Evolutionary conservation across 2,797 vertebrate species (phyloP), one percentile per base, ranked within the genome.

Genomic region (Toxotes lorentzi): DNA sequence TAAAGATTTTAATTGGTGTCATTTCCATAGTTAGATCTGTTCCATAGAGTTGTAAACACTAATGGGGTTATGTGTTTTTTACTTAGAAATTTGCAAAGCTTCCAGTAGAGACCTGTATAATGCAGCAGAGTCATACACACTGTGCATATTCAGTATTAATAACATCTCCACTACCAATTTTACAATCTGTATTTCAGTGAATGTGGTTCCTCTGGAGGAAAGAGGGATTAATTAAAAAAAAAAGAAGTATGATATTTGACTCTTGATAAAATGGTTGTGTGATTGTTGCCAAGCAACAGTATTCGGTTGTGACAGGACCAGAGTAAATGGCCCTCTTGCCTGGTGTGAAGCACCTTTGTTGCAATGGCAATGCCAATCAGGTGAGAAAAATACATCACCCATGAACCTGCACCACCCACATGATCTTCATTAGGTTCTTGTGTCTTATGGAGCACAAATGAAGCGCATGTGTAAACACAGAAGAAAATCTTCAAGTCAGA

Each of bases 271-370:
- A 86, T 58, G 41, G 56, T 82, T 81, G 62, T 76, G 48, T 79
- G 73, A 90, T 86, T 88, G 90, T 93, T 92, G 87, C 91, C 82
- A 86, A 81, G 92, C 92, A 92, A 91, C 90, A 64, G 75, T 64
- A 59, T 56, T 79, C 47, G 69, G 72, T 86, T 78, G 17, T 86
- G 76, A 83, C 83, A 72, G 69, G 69, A 81, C 64, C 50, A 50
- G 38, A 58, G 59, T 78, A 73, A 71, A 88, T 76, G 63, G 21
- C 21, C 56, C 69, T 82, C 73, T 74, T 79, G 67, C 65, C 48
- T 61, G 40, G 67, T 14, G 7, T 60, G 67, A 81, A 86, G 73
- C 69, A 78, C 80, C 65, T 76, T 78, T 56, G 70, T 69, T 78
- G 70, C 65, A 81, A 43, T 57, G 34, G 35, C 61, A 58, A 84